Percentiles rank a stretch among this genome's conserved stretches.
phyloP scores from a whole-genome alignment of 2,888 invertebrate species.

The Ophonus ardosiacus region DNA sequence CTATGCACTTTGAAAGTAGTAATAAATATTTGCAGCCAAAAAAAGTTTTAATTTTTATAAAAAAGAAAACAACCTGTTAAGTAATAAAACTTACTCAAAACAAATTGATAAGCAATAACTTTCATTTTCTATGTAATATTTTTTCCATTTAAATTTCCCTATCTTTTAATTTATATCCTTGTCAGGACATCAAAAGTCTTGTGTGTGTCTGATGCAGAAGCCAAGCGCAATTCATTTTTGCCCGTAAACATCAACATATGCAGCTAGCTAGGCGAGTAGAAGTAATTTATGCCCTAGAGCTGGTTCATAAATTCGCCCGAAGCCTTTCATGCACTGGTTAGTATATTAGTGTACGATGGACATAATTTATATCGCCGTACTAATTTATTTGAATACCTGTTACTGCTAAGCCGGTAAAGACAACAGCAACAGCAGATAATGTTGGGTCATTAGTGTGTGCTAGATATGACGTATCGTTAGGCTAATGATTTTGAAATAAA shows the following conservation, averaged over 20 bases:
- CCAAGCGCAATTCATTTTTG: conserved; percentile 28
- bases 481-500: conserved; percentile 32
- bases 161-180: neutral
- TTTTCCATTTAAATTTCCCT: neutral
- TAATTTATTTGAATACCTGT: conserved; percentile 48
- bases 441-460: conserved; percentile 31
- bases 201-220: neutral
- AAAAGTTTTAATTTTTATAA: neutral
- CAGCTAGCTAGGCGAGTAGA: neutral
- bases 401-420: conserved; percentile 40
- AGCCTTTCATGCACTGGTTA: conserved; percentile 42
- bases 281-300: conserved; percentile 27
- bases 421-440: conserved; percentile 23
- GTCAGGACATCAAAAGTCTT: conserved; percentile 1
- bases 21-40: neutral
- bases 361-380: conserved; percentile 44
- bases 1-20: no score
- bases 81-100: neutral
- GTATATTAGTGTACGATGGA: conserved; percentile 47
- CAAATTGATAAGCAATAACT: neutral
- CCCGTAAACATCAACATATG: conserved; percentile 21
- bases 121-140: neutral
- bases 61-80: neutral
- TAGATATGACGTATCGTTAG: conserved; percentile 50
- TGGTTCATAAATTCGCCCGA: conserved; percentile 24